Conservation (phyloP, 2,888 invertebrate genomes). For the Pilophorus perplexus region DNA sequence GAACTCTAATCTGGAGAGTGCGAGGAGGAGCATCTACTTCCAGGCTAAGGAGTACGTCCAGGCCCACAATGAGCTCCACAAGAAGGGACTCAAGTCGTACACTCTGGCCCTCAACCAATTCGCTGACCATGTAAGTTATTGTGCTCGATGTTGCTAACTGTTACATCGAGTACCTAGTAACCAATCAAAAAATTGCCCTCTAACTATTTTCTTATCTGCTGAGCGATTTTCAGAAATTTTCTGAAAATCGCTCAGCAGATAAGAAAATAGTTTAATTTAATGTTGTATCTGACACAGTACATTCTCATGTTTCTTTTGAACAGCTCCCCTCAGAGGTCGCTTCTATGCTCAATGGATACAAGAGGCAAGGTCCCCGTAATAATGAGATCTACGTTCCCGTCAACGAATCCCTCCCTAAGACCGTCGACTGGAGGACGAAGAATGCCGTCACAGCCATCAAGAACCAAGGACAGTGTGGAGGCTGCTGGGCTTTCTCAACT, state of each 20-base stretch:
- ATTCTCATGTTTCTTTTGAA: neutral
- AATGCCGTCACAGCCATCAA: conserved; percentile 87
- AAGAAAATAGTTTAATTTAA: neutral
- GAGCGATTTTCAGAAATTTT: too few relatives aligned
- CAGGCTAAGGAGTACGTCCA: conserved; percentile 82
- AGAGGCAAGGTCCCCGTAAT: neutral
- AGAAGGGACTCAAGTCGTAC: conserved; percentile 64
- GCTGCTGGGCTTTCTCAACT: conserved; percentile 86
- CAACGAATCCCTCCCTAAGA: neutral
- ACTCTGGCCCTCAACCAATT: conserved; percentile 76
- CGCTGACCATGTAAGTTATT: conserved; percentile 65
- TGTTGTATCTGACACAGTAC: neutral
- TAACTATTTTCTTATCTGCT: too few relatives aligned
- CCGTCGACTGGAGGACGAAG: conserved; percentile 78
- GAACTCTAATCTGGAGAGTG: conserved; percentile 55
- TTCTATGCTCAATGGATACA: conserved; percentile 37
- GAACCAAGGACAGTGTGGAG: conserved; percentile 76
- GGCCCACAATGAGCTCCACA: conserved; percentile 74
- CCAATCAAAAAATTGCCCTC: too few relatives aligned
- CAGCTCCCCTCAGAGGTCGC: conserved; percentile 27
- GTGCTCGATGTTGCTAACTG: conserved; percentile 57
- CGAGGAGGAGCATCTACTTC: conserved; percentile 31
- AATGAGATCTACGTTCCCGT: neutral
- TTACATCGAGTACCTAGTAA: too few relatives aligned
- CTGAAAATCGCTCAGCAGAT: too few relatives aligned